A percentile compares a stretch with the other conserved stretches of the same genome.
Conservation (phyloP, 2,797 vertebrate genomes). For the Pangasius macronema region DNA sequence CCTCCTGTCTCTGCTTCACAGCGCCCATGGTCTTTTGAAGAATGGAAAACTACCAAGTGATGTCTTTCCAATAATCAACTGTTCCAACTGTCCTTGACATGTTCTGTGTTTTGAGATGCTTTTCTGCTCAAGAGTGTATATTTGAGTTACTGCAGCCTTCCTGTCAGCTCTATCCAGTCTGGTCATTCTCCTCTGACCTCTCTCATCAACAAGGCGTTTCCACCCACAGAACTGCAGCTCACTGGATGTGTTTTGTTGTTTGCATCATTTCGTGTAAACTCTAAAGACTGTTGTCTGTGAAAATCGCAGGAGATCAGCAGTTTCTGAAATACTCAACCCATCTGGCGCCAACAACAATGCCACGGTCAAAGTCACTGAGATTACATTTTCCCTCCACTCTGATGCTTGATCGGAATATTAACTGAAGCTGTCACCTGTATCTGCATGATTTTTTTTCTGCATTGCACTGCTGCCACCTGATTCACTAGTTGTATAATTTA, state of each 20-base stretch:
- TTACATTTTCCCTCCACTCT: background rate
- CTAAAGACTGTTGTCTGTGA: background rate
- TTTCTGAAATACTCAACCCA: background rate
- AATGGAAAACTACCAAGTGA: background rate
- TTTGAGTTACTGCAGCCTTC: background rate
- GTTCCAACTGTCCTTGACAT: background rate
- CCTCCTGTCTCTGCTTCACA: background rate
- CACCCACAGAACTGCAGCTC: background rate
- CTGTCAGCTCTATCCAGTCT: background rate
- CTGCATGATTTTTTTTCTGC: background rate
- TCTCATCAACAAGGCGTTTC: background rate
- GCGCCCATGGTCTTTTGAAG: background rate
- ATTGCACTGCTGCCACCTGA: background rate
- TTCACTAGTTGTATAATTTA: background rate
- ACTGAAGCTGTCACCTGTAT: background rate
- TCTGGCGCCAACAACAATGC: background rate
- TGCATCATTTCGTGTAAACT: background rate
- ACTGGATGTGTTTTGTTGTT: conserved; percentile 8
- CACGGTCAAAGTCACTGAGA: background rate
- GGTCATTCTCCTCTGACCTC: background rate
- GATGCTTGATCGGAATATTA: background rate
- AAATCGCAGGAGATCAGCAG: background rate
- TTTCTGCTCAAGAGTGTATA: background rate
- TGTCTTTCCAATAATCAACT: background rate
- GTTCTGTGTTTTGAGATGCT: background rate